Base-by-base conservation (phyloP, 2,113 vertebrate genomes). In the Centropus unirufus region DNA sequence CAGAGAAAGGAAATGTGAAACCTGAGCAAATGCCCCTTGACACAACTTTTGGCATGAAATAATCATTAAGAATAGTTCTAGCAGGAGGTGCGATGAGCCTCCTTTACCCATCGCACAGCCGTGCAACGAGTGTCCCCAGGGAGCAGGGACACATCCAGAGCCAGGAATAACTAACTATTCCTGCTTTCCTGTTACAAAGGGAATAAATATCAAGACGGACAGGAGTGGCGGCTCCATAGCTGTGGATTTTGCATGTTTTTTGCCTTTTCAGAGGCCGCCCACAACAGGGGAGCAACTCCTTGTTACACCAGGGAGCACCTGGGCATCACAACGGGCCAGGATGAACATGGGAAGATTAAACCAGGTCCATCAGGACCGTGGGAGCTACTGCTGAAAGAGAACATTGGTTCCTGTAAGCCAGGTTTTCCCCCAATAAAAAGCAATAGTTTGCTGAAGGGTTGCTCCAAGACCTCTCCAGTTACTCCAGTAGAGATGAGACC, bases 101-200 rank as follows among this genome's bases (percentile, higher is more conserved):
- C 6, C 40, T 57, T 58, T 36, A 27, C 27, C 26, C 63, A 59
- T 46, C 1, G 3, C 1, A 2, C 34, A 21, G 15, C 30, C 1
- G 3, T 23, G 39, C 20, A 9, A 7, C 1, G 1, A 22, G 10
- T 12, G 24, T 10, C 36, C 17, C 1, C 0, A 44, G 5, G 3
- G 49, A 75, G 17, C 3, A 2, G 69, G 39, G 32, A 27, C 1
- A 0, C 2, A 6, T 15, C 44, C 30, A 88, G 47, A 69, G 3
- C 8, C 14, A 7, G n/a, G 78, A 83, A 51, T 15, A 58, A 57
- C 1, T 23, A 42, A 32, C 2, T 12, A 14, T 26, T 30, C 23
- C 57, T 10, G 9, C 32, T 32, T 77, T 49, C 36, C 11, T 42
- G 5, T 52, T 62, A 7, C 3, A 23, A 55, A 77, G 10, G 18